A percentile compares a stretch with the other conserved stretches of the same genome.
phyloP scores from a whole-genome alignment of 1,140 invertebrate species.

The Gyrodactylus bullatarudis region DNA sequence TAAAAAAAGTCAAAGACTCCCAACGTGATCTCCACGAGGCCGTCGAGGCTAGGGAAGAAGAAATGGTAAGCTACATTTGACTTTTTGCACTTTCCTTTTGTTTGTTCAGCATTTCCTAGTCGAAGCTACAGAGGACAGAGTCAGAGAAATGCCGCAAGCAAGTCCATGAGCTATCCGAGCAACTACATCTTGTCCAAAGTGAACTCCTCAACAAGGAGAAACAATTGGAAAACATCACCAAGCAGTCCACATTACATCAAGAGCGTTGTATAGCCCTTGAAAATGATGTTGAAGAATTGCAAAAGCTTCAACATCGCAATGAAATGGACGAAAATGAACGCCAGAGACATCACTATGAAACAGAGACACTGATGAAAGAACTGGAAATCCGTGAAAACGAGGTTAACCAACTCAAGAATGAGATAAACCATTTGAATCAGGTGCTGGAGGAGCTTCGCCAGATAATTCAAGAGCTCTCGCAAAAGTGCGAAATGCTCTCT shows the following conservation, averaged over 20 bases:
- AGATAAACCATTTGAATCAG: not conserved
- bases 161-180: not conserved
- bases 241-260: not conserved
- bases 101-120: no score
- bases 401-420: not conserved
- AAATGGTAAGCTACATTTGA: slow-evolving; percentile 1
- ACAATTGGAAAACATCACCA: not conserved
- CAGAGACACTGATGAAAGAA: not conserved
- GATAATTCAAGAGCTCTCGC: not conserved
- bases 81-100: no score
- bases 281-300: not conserved
- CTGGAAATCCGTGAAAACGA: not conserved
- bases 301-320: not conserved
- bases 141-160: not conserved
- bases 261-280: not conserved
- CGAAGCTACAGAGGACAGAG: not conserved
- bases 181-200: not conserved
- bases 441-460: not conserved
- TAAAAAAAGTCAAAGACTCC: not conserved
- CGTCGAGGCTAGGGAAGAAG: not conserved
- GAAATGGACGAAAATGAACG: not conserved
- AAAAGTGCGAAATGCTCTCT: not conserved
- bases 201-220: not conserved
- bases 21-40: not conserved
- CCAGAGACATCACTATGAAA: not conserved